phyloP scores from a whole-genome alignment of 2,888 invertebrate genomes.

The Helobdella robusta region DNA sequence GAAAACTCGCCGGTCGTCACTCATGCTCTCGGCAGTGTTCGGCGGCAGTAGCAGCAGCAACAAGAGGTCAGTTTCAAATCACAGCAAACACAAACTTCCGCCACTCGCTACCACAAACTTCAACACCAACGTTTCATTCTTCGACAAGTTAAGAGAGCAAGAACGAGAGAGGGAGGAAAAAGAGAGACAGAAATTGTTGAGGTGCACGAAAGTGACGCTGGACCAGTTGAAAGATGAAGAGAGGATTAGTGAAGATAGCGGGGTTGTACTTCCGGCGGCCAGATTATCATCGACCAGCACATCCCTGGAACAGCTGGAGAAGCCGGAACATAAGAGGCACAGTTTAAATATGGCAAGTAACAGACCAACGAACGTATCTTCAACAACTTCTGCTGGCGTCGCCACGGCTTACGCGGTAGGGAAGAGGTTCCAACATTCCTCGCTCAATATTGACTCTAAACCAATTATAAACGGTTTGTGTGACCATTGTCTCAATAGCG shows the following conservation, averaged over 20 bases:
- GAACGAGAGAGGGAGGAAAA: slow-evolving; percentile 5
- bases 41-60: background rate
- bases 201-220: background rate
- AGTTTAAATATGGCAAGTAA: too few species aligned
- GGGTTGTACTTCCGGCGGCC: slow-evolving; percentile 4
- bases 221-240: background rate
- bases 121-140: slow-evolving; percentile 18
- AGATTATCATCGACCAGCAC: too few species aligned
- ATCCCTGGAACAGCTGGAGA: too few species aligned
- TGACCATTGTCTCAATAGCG: too few species aligned
- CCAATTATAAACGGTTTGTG: too few species aligned
- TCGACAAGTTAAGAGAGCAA: slow-evolving; percentile 14
- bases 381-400: too few species aligned
- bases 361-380: too few species aligned
- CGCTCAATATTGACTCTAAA: too few species aligned
- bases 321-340: too few species aligned
- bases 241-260: slow-evolving; percentile 12
- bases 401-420: too few species aligned
- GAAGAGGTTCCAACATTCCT: too few species aligned
- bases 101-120: background rate
- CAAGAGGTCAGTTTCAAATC: background rate
- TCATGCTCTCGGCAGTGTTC: slow-evolving; percentile 4
- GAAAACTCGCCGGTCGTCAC: slow-evolving; percentile 1
- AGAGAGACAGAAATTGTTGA: background rate
- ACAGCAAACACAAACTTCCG: slow-evolving; percentile 5